These are phyloP conservation scores for Drosophila auraria DNA, from an alignment of 1,140 invertebrate species.

Conservation along the genomic window DNA sequence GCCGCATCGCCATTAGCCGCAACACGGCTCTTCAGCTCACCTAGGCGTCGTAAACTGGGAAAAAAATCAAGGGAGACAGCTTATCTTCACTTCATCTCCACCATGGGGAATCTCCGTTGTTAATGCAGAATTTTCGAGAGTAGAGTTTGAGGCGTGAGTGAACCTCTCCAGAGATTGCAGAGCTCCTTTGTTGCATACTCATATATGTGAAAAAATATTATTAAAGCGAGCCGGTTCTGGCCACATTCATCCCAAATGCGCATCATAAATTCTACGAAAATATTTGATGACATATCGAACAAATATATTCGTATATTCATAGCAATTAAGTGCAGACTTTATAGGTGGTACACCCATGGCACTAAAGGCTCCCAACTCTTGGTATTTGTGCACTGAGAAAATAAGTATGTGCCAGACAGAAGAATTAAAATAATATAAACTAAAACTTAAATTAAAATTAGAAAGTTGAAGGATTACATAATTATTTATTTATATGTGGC, in stretches of 20 bases:
- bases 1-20: slow-evolving; percentile 72
- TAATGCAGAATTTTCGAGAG: background rate
- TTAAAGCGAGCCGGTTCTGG: slow-evolving; percentile 10
- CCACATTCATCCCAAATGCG: slow-evolving; percentile 6
- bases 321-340: slow-evolving; percentile 62
- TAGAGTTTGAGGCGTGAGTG: too few relatives aligned
- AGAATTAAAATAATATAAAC: too few relatives aligned
- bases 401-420: background rate
- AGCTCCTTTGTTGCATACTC: background rate
- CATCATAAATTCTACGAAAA: slow-evolving; percentile 30
- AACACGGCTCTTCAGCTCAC: slow-evolving; percentile 66
- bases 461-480: background rate
- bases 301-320: slow-evolving; percentile 46
- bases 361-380: background rate
- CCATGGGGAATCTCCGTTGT: slow-evolving; percentile 4
- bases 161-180: slow-evolving; percentile 13
- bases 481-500: too few relatives aligned
- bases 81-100: slow-evolving; percentile 1
- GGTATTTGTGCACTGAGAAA: slow-evolving; percentile 6
- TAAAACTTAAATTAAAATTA: background rate
- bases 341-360: slow-evolving; percentile 42
- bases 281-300: slow-evolving; percentile 12
- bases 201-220: slow-evolving; percentile 1
- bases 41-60: slow-evolving; percentile 63
- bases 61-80: background rate